Evolutionary conservation across 1,140 invertebrate species (phyloP), one percentile per base, ranked within the genome.

Genomic region (Drosophila tani): DNA sequence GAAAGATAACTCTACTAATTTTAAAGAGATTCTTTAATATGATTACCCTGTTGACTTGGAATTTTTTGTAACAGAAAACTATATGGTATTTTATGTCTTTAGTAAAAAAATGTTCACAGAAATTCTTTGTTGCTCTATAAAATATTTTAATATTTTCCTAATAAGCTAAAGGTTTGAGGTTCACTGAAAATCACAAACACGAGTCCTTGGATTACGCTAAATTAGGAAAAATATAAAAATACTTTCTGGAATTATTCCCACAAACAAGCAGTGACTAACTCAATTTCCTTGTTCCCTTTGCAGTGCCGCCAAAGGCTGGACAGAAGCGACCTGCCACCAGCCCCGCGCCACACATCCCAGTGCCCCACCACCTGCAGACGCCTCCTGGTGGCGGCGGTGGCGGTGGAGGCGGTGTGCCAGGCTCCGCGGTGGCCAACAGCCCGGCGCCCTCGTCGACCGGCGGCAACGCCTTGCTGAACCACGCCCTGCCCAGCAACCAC

Each of bases 261-360:
- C 8, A 15, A 8, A 14, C 21, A 27, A 6, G 21, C 11, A 5
- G 21, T 21, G 9, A 17, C 32, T 47, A 32, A 51, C 17, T 8
- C 27, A 12, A n/a, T 74, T 53, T 45, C 43, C 2, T 50, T 67
- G 6, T 38, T n/a, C 5, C 11, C 5, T 74, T 40, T 93, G 2
- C 60, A 93, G 92, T 93, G 75, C 92, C 85, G 68, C 92, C 91
- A 35, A 93, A 93, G 77, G 79, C 86, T 63, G 92, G 91, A 41
- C 92, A 92, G 17, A 93, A 93, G 58, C 90, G 92, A 55, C 92
- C 92, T 27, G 91, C 87, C 15, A 91, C 92, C 43, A 93, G 92
- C 68, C 92, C 92, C n/a, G 92, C 91, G 12, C 91, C 92, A 5
- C 84, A 92, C 21, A 92, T 93, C 55, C 92, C 92, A 21, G 88